phyloP scores from a whole-genome alignment of 2,888 invertebrate genomes.

The Zygaena filipendulae region DNA sequence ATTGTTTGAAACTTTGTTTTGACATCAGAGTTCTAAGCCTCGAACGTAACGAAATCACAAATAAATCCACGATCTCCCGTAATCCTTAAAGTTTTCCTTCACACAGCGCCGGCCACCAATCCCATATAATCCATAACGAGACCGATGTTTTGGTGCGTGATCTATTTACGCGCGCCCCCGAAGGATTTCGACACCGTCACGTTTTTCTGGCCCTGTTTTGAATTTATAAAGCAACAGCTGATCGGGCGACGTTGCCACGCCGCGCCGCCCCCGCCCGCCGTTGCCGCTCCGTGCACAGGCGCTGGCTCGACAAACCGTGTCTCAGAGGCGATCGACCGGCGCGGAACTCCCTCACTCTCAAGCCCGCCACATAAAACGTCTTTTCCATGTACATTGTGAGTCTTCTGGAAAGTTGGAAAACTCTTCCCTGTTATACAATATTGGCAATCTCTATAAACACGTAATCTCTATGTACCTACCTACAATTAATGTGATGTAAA shows the following conservation, averaged over 20 bases:
- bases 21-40: no score
- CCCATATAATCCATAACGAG: no score
- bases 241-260: constrained; percentile 40
- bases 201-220: constrained; percentile 55
- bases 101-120: no score
- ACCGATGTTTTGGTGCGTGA: constrained; percentile 28
- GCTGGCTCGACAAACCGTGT: constrained; percentile 11
- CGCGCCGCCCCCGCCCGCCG: constrained; percentile 28
- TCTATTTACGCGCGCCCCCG: constrained; percentile 24
- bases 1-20: no score
- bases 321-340: constrained; percentile 59
- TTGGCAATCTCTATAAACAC: no score
- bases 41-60: no score
- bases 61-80: no score
- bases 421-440: constrained; percentile 27
- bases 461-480: no score
- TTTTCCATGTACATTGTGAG: constrained; percentile 30
- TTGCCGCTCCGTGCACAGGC: constrained; percentile 36
- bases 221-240: constrained; percentile 61
- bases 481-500: no score
- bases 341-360: constrained; percentile 29
- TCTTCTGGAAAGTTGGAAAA: constrained; percentile 26
- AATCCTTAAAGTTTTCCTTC: no score
- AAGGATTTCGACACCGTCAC: constrained; percentile 27
- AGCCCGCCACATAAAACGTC: constrained; percentile 30